Percentiles rank a stretch among this genome's conserved stretches.
Conservation (phyloP, 2,113 vertebrate species). For the Vulpes vulpes region DNA sequence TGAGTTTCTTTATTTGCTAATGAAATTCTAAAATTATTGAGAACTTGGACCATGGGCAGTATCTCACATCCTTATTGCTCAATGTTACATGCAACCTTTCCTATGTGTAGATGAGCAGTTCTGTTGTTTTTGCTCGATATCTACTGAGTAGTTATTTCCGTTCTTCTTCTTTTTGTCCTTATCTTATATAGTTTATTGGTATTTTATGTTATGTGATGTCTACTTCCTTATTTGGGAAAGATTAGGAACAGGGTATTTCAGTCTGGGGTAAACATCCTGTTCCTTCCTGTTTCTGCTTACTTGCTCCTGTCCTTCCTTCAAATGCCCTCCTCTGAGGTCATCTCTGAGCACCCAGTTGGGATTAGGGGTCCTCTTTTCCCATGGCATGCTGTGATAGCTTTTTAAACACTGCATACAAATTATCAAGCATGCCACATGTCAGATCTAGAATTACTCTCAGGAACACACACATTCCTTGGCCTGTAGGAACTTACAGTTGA, state of each 20-base stretch:
- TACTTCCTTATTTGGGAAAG: constrained; percentile 13
- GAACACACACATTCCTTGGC: not conserved
- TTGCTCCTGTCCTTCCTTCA: not conserved
- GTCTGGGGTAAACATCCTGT: not conserved
- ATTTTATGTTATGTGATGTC: not conserved
- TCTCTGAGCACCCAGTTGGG: not conserved
- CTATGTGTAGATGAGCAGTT: not conserved
- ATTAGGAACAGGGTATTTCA: not conserved
- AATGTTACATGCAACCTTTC: not conserved
- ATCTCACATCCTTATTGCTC: not conserved
- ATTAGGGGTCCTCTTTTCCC: not conserved
- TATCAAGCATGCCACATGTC: not conserved
- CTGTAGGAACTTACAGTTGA: not conserved
- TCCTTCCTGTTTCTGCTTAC: not conserved
- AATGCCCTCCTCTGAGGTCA: not conserved
- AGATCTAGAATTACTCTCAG: not conserved
- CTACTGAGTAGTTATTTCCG: not conserved
- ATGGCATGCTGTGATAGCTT: not conserved
- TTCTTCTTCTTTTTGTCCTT: not conserved
- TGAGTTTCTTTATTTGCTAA: not conserved
- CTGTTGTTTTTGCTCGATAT: not conserved
- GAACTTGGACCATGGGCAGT: not conserved
- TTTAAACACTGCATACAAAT: not conserved
- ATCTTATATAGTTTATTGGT: not conserved
- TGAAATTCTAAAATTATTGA: not conserved